Conservation (phyloP, 2,113 vertebrate species). For the Aphelocoma coerulescens region DNA sequence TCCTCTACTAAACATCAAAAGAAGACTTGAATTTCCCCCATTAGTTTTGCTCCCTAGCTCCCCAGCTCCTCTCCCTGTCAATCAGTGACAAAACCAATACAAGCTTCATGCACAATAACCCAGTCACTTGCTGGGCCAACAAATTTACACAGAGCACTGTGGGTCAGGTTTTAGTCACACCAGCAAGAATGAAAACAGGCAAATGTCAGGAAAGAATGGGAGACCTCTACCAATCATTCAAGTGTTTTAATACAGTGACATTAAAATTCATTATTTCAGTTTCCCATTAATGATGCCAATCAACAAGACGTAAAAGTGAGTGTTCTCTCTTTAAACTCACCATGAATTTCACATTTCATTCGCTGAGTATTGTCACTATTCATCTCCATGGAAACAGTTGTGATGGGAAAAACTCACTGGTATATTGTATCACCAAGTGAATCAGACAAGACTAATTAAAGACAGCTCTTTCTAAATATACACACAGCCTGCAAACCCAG, state of each 20-base stretch:
- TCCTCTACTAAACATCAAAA: neutral
- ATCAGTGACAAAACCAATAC: neutral
- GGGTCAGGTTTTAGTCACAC: neutral
- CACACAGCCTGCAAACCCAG: neutral
- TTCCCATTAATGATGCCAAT: conserved; percentile 14
- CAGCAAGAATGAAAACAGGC: neutral
- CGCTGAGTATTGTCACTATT: neutral
- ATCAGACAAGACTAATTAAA: conserved; percentile 57
- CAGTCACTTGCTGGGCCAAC: neutral
- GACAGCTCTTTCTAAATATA: conserved; percentile 41
- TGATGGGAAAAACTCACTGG: conserved; percentile 8
- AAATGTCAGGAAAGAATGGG: neutral
- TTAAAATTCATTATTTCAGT: neutral
- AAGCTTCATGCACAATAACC: rapidly evolving
- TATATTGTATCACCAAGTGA: conserved; percentile 12
- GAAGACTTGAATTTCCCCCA: neutral
- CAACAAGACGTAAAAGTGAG: neutral
- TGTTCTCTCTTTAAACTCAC: neutral
- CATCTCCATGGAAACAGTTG: conserved; percentile 45
- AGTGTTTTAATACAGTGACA: neutral
- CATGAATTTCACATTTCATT: conserved; percentile 13
- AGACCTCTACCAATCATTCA: neutral
- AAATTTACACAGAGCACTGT: neutral
- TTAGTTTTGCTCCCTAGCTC: neutral
- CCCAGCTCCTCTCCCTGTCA: neutral